Evolutionary conservation across 2,113 vertebrate genomes (phyloP).

Genomic region (Saiga tatarica): DNA sequence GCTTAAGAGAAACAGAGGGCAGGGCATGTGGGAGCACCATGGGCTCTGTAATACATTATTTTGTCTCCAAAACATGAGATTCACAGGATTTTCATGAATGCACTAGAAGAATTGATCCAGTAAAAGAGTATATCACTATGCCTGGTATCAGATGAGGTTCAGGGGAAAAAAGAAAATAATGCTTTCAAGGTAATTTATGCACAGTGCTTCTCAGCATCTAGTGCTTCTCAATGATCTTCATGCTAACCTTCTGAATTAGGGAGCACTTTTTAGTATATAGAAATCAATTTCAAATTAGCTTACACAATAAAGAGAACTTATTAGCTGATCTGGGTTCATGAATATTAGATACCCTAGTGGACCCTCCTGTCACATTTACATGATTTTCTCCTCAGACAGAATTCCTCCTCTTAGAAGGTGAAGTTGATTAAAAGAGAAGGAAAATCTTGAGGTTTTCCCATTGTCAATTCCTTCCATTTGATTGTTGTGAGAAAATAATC

Average conservation of each 20-base stretch:
- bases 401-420: background rate
- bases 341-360: constrained; percentile 12
- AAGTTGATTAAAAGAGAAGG: background rate
- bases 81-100: constrained; percentile 31
- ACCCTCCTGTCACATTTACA: background rate
- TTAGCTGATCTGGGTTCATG: background rate
- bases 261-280: background rate
- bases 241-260: background rate
- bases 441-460: background rate
- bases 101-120: background rate
- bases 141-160: constrained; percentile 38
- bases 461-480: background rate
- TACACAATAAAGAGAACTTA: background rate
- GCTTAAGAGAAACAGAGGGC: constrained; percentile 55
- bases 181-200: background rate
- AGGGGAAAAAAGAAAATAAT: background rate
- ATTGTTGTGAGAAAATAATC: background rate
- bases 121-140: background rate
- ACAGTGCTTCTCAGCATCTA: background rate
- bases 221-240: constrained; percentile 2
- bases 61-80: background rate
- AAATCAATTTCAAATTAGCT: constrained; percentile 32
- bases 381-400: background rate
- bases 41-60: constrained; percentile 13
- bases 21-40: constrained; percentile 50